phyloP scores from a whole-genome alignment of 2,113 vertebrate species.

The Corythornis cristatus region DNA sequence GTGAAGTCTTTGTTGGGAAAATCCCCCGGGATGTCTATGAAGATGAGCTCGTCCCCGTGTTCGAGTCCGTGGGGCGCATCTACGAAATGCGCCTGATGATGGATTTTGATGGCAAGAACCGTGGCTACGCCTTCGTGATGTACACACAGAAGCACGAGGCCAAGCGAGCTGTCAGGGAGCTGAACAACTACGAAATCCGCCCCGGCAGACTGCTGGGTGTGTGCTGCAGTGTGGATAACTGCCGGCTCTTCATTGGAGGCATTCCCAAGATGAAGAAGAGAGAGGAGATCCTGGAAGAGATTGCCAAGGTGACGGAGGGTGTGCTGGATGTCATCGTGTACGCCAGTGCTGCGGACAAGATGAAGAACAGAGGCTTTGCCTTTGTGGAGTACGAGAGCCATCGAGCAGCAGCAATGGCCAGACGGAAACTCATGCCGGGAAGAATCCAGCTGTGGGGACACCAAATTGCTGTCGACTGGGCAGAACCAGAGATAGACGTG shows the following conservation, averaged over 20 bases:
- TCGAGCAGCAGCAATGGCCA: constrained; percentile 95
- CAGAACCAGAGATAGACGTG: constrained; percentile 97
- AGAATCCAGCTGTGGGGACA: constrained; percentile 98
- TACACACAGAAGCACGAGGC: constrained; percentile 95
- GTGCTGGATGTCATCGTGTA: constrained; percentile 98
- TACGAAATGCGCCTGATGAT: constrained; percentile 99
- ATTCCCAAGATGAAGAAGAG: constrained; percentile 99
- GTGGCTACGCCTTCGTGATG: constrained; percentile 96
- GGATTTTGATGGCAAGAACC: constrained; percentile 99
- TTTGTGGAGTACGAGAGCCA: constrained; percentile 99
- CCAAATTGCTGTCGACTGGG: constrained; percentile 98
- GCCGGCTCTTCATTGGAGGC: constrained; percentile 97
- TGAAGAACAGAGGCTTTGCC: constrained; percentile 98
- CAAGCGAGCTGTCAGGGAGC: constrained; percentile 93
- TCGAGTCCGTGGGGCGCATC: constrained; percentile 91
- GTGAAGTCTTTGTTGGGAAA: constrained; percentile 98
- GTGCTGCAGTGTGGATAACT: constrained; percentile 97
- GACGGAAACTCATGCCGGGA: constrained; percentile 96
- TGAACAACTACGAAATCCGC: constrained; percentile 97
- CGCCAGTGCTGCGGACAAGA: constrained; percentile 96
- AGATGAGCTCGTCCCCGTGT: constrained; percentile 95
- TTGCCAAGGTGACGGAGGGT: constrained; percentile 96
- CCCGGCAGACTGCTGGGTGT: constrained; percentile 94
- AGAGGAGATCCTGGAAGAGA: constrained; percentile 98
- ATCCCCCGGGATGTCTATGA: constrained; percentile 97